phyloP scores from a whole-genome alignment of 2,113 vertebrate genomes.

The Channa argus region DNA sequence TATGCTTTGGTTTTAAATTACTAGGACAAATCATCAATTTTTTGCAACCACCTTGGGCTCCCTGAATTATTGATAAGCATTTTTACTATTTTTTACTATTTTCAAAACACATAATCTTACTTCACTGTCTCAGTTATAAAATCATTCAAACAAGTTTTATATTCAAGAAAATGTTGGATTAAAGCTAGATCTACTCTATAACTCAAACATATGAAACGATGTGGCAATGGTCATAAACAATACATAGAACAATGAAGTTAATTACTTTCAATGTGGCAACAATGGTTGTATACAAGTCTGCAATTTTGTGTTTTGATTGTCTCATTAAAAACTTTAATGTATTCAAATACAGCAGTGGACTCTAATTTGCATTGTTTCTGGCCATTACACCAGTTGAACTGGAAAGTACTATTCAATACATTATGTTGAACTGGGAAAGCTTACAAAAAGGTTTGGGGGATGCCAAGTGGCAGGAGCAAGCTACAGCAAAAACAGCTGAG shows the following conservation, averaged over 20 bases:
- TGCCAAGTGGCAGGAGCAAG: slow-evolving; percentile 34
- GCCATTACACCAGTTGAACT: slow-evolving; percentile 25
- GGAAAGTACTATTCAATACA: slow-evolving; percentile 45
- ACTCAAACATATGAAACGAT: neutral
- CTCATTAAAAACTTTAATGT: slow-evolving; percentile 50
- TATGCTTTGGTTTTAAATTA: neutral
- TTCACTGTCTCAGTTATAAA: too few relatives aligned
- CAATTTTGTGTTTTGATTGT: slow-evolving; percentile 37
- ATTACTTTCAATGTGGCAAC: slow-evolving; percentile 31
- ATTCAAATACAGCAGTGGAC: slow-evolving; percentile 38
- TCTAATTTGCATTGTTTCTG: slow-evolving; percentile 49
- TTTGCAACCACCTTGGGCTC: too few relatives aligned
- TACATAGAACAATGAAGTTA: neutral
- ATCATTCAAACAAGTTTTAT: too few relatives aligned
- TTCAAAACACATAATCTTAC: neutral
- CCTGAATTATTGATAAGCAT: neutral
- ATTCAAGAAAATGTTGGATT: too few relatives aligned
- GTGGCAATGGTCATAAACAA: neutral
- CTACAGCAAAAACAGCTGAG: slow-evolving; percentile 10
- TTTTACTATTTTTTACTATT: neutral
- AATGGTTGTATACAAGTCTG: slow-evolving; percentile 4
- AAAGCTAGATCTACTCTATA: too few relatives aligned
- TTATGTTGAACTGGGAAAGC: slow-evolving; percentile 48
- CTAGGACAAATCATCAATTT: neutral
- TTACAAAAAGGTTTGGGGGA: slow-evolving; percentile 26